Conservation (phyloP, 2,797 vertebrate species). For the Poecilia gillii region DNA sequence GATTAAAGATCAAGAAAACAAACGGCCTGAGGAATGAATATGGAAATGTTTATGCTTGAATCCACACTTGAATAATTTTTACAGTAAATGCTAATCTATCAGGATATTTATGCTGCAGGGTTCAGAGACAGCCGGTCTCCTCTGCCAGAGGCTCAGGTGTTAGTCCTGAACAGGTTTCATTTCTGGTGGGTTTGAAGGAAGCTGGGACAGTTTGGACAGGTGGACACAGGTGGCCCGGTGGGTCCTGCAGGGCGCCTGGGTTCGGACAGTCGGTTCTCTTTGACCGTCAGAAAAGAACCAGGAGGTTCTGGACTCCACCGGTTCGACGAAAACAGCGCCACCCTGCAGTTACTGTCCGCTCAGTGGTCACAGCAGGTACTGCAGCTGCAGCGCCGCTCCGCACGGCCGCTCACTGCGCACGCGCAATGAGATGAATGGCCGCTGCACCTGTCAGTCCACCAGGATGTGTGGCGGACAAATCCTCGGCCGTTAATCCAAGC, state of each 20-base stretch:
- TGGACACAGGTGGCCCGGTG: neutral
- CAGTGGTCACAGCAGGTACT: slow-evolving; percentile 18
- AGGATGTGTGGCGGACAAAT: slow-evolving; percentile 82
- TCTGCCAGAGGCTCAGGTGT: neutral
- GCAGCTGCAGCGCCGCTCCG: slow-evolving; percentile 27
- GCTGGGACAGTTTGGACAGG: neutral
- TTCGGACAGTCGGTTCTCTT: neutral
- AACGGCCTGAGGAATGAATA: no score
- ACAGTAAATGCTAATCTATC: no score
- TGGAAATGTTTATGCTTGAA: no score
- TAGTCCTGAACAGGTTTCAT: neutral
- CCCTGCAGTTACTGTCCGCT: accelerated
- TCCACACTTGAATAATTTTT: no score
- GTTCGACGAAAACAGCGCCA: slow-evolving; percentile 43
- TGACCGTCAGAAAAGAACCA: neutral
- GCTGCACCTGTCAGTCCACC: slow-evolving; percentile 79
- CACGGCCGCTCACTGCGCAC: slow-evolving; percentile 48
- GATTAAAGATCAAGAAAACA: no score
- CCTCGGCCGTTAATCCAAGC: slow-evolving; percentile 74
- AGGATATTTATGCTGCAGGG: neutral
- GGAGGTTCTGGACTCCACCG: neutral
- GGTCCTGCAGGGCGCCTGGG: neutral
- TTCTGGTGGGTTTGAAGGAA: neutral
- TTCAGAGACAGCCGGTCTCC: neutral
- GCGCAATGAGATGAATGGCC: slow-evolving; percentile 80